Percentiles rank a stretch among this genome's conserved stretches.
These are phyloP conservation scores for Phaethon lepturus DNA, from an alignment of 2,113 vertebrate genomes.

Conservation along the genomic window DNA sequence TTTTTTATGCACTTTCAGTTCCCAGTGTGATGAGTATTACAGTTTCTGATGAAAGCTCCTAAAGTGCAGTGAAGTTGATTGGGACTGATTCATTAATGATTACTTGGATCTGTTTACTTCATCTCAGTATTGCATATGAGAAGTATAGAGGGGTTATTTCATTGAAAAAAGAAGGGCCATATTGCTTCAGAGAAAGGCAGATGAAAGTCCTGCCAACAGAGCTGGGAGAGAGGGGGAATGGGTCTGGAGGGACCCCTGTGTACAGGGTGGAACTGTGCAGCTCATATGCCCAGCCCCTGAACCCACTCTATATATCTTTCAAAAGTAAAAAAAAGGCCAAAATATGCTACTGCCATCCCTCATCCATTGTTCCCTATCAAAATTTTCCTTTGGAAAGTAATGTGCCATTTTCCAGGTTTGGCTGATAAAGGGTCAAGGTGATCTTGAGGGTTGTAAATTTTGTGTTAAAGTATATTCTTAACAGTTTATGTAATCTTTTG, in stretches of 20 bases:
- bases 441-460: neutral
- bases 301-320: neutral
- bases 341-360: neutral
- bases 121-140: neutral
- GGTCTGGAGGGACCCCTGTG: neutral
- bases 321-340: neutral
- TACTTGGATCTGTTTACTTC: neutral
- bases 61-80: neutral
- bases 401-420: neutral
- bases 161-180: neutral
- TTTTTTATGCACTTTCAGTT: neutral
- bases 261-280: neutral
- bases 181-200: neutral
- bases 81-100: neutral
- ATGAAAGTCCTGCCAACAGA: neutral
- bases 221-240: neutral
- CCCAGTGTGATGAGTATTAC: neutral
- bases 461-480: neutral
- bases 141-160: neutral
- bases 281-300: neutral
- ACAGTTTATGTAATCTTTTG: neutral
- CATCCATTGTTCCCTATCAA: neutral
- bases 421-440: neutral
- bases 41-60: neutral
- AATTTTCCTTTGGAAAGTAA: neutral